Conservation (phyloP, 2,113 vertebrate species). For the Percopsis transmontana region DNA sequence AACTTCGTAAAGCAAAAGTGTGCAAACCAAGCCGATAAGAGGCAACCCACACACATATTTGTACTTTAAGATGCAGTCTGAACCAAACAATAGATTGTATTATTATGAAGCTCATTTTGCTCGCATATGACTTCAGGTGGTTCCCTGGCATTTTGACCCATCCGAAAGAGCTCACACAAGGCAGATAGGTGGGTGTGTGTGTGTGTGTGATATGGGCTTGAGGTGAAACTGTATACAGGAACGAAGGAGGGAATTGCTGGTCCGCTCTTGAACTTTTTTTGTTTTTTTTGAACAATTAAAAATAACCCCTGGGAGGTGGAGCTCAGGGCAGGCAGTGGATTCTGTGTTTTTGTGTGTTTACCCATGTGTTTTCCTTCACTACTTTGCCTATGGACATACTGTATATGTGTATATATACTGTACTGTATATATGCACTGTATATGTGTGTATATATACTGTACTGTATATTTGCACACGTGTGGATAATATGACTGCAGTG, state of each 20-base stretch:
- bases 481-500: slow-evolving; percentile 36
- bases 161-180: slow-evolving; percentile 70
- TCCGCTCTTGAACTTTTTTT: neutral
- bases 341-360: slow-evolving; percentile 71
- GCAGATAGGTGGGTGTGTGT: slow-evolving; percentile 65
- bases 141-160: slow-evolving; percentile 66
- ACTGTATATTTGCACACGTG: no score
- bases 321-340: slow-evolving; percentile 56
- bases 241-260: slow-evolving; percentile 46
- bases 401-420: slow-evolving; percentile 32
- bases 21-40: slow-evolving; percentile 19
- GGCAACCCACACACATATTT: slow-evolving; percentile 34
- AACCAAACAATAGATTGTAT: slow-evolving; percentile 33
- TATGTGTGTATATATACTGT: slow-evolving; percentile 23
- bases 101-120: slow-evolving; percentile 44
- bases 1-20: slow-evolving; percentile 37
- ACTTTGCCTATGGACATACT: slow-evolving; percentile 31
- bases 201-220: slow-evolving; percentile 27
- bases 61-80: slow-evolving; percentile 40
- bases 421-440: no score
- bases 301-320: slow-evolving; percentile 72
- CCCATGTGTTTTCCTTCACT: slow-evolving; percentile 65
- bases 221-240: slow-evolving; percentile 50
- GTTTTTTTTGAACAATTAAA: slow-evolving; percentile 50
- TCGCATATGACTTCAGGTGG: slow-evolving; percentile 52